Base-by-base conservation (phyloP, 1,140 invertebrate species). In the Drosophila saltans region DNA sequence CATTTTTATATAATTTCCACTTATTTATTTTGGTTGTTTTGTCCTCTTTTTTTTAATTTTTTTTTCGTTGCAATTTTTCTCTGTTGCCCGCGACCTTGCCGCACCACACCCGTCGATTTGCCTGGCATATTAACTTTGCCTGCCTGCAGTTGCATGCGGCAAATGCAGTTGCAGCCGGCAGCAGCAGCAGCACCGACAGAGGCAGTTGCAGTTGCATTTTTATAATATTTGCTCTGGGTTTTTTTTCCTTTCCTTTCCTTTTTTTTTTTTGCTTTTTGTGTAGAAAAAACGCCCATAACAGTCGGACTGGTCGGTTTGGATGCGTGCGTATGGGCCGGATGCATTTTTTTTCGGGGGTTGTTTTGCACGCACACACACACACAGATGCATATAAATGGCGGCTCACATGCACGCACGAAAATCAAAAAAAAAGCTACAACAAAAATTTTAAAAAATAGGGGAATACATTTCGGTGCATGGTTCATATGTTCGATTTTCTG, bases 1-100 rank as follows among this genome's bases (percentile, higher is more conserved):
- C 79, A 91, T 81, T 91, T 91, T 91, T 91, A 88, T 91, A 90
- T 90, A 88, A 91, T 90, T 90, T 91, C 76, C 78, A 84, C 75
- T 80, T 74, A 77, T 81, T 91, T 78, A 74, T 89, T 91, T 91
- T 91, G 72, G 85, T 91, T 91, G 80, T 91, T 91, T 91, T 91
- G 81, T 73, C 77, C 82, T 75, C 60, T 79, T 86, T 91, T 83
- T 70, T 72, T 64, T 57, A n/a, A 1, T 43, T 55, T 66, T 52
- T 65, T 59, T 56, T 79, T 16, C 16, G 16, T 16, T 16, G 28
- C 7, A 30, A 7, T 30, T 63, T 30, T 24, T 39, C 48, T 43
- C 63, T 72, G 66, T 70, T 71, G 73, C 73, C 83, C 84, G 69
- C 83, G 83, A 83, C 83, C 83, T 88, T 86, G 76, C 83, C 69